Evolutionary conservation across 2,888 invertebrate species (phyloP).

Genomic region (Gandaritis pyraliata): DNA sequence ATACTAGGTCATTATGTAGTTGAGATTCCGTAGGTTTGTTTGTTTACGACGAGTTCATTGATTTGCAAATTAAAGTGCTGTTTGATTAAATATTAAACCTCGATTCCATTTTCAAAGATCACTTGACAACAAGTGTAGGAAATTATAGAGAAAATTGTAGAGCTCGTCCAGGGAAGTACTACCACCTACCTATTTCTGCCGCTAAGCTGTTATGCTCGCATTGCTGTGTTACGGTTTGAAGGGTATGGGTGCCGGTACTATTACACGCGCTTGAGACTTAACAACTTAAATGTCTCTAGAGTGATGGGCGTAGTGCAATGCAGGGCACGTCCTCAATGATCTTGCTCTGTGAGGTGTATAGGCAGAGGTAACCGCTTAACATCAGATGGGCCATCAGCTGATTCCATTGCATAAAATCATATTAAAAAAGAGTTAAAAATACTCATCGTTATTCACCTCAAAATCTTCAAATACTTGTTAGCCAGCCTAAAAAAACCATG

Average conservation of each 20-base stretch:
- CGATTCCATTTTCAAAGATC: background rate
- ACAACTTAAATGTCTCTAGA: no score
- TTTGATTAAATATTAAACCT: background rate
- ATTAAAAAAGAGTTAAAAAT: background rate
- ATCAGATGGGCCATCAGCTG: no score
- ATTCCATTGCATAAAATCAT: background rate
- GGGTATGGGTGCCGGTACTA: no score
- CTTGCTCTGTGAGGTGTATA: no score
- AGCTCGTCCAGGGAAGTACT: no score
- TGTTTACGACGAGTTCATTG: background rate
- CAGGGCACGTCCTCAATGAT: no score
- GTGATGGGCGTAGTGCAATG: no score
- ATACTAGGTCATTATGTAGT: background rate
- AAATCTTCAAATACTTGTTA: slow-evolving; percentile 15
- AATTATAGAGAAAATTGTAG: background rate
- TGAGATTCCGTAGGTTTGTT: slow-evolving; percentile 10
- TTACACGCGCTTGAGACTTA: no score
- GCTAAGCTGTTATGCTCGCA: no score
- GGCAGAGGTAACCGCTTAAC: no score
- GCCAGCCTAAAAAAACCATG: slow-evolving; percentile 38
- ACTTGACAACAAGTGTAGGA: background rate
- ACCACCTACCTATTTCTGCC: no score
- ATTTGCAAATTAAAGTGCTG: background rate
- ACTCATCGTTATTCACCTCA: slow-evolving; percentile 10
- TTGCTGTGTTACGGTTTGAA: no score